phyloP scores from a whole-genome alignment of 1,140 invertebrate genomes.

The Cardiocondyla obscurior region DNA sequence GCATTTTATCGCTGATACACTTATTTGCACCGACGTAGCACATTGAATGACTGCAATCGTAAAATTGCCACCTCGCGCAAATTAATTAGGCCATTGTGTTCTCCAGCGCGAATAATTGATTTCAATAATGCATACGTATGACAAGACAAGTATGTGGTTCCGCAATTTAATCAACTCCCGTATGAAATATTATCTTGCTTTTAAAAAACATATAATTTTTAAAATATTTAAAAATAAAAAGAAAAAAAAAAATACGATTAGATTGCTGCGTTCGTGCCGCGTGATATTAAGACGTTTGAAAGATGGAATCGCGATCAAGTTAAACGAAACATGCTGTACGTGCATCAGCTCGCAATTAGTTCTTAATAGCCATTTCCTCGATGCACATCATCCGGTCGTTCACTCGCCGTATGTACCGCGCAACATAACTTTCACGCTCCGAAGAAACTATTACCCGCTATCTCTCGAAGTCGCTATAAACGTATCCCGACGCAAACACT shows the following conservation, averaged over 20 bases:
- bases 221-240: neutral
- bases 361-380: constrained; percentile 32
- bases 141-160: neutral
- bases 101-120: too few relatives aligned
- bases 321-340: neutral
- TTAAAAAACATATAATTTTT: too few relatives aligned
- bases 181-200: too few relatives aligned
- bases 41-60: neutral
- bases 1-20: neutral
- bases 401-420: constrained; percentile 42
- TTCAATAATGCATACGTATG: neutral
- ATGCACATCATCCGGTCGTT: constrained; percentile 61
- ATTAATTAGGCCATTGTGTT: neutral
- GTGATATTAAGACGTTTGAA: neutral
- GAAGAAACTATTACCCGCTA: constrained; percentile 28
- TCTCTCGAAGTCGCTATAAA: constrained; percentile 37
- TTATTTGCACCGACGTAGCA: neutral
- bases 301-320: neutral
- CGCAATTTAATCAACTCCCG: neutral
- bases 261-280: neutral
- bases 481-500: constrained; percentile 39
- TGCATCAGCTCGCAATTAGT: constrained; percentile 14
- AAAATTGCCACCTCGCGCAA: neutral
- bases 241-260: neutral
- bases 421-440: constrained; percentile 66